Evolutionary conservation across 2,797 vertebrate species (phyloP).

Genomic region (Tragelaphus eurycerus): DNA sequence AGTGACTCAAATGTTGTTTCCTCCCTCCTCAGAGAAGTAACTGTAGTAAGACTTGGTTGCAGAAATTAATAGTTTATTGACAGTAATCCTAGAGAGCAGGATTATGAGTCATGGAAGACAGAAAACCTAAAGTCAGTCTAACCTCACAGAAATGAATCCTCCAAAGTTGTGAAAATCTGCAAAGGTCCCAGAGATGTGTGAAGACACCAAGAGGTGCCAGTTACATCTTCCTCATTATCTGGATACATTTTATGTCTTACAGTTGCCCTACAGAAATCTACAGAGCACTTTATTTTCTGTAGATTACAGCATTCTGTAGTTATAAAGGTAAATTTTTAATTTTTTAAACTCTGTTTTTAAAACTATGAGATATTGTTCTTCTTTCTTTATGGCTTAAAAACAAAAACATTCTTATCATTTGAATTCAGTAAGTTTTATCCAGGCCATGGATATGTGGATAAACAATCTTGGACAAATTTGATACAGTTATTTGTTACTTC

Average conservation of each 20-base stretch:
- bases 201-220: not conserved
- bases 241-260: not conserved
- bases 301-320: not conserved
- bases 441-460: not conserved
- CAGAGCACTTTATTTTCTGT: not conserved
- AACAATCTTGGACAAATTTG: not conserved
- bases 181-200: too few species aligned
- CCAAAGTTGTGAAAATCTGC: not conserved
- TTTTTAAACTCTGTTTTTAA: not conserved
- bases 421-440: not conserved
- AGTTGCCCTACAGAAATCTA: not conserved
- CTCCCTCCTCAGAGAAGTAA: not conserved
- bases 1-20: not conserved
- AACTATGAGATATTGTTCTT: not conserved
- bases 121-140: not conserved
- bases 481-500: not conserved
- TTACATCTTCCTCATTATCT: not conserved
- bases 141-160: fast-evolving
- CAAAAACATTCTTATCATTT: not conserved
- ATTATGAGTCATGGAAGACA: not conserved
- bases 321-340: not conserved
- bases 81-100: not conserved
- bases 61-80: not conserved
- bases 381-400: not conserved
- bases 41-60: fast-evolving